These are phyloP conservation scores for Pangasius larnaudii DNA, from an alignment of 2,797 vertebrate genomes.

Conservation along the genomic window DNA sequence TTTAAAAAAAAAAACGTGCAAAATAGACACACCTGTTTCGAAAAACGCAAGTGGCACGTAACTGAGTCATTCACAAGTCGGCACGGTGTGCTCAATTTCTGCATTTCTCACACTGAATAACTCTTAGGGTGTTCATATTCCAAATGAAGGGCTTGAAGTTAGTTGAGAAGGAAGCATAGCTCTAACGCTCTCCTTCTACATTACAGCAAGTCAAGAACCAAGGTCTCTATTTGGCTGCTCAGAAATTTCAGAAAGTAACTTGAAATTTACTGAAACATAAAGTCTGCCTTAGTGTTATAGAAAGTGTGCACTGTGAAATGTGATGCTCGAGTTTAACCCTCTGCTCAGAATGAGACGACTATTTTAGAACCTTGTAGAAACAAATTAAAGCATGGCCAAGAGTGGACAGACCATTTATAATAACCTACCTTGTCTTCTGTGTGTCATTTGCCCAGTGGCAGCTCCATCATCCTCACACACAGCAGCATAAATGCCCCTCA, in stretches of 20 bases:
- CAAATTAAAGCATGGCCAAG: slow-evolving; percentile 43
- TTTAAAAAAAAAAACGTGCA: neutral
- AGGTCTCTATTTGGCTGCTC: neutral
- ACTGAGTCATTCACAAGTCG: neutral
- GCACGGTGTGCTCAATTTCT: neutral
- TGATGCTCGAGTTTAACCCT: neutral
- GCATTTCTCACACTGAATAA: neutral
- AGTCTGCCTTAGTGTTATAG: neutral
- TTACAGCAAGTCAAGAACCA: neutral
- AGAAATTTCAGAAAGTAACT: neutral
- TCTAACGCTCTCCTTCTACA: neutral
- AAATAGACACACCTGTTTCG: neutral
- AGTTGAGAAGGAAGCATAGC: neutral
- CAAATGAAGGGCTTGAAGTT: neutral
- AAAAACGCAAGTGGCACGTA: neutral
- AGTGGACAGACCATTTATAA: slow-evolving; percentile 56
- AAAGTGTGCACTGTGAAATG: neutral
- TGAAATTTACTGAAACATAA: neutral
- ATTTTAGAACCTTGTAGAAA: slow-evolving; percentile 6
- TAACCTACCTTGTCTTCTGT: slow-evolving; percentile 56
- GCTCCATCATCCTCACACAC: slow-evolving; percentile 53
- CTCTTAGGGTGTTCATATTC: neutral
- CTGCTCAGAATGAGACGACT: neutral
- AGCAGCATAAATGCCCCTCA: slow-evolving; percentile 55
- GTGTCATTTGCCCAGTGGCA: slow-evolving; percentile 53